Evolutionary conservation across 2,113 vertebrate genomes (phyloP).

Genomic region (Nettapus auritus): DNA sequence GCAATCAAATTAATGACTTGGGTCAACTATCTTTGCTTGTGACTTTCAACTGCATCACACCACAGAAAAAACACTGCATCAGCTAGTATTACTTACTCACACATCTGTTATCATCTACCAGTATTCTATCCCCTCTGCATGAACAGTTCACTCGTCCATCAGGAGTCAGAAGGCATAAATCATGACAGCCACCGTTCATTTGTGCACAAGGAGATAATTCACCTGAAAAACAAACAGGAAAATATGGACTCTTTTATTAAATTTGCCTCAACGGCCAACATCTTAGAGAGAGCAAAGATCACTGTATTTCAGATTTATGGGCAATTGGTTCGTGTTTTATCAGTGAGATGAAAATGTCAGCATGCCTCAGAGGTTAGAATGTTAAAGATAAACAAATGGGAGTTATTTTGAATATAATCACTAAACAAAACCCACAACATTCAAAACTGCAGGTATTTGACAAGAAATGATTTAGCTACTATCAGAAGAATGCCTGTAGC

Average conservation of each 20-base stretch:
- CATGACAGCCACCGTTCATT: constrained; percentile 93
- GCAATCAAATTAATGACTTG: background rate
- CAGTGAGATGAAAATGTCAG: background rate
- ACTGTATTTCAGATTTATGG: background rate
- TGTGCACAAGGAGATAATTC: constrained; percentile 91
- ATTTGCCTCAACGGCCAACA: background rate
- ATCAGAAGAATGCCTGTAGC: background rate
- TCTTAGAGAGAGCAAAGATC: background rate
- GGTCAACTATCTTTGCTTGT: background rate
- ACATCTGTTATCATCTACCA: constrained; percentile 96
- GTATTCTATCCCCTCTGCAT: constrained; percentile 90
- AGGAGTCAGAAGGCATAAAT: constrained; percentile 92
- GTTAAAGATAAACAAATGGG: background rate
- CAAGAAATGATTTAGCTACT: background rate
- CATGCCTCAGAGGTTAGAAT: background rate
- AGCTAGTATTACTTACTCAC: constrained; percentile 90
- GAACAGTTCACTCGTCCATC: constrained; percentile 93
- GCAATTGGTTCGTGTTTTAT: constrained; percentile 4
- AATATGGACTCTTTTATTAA: constrained; percentile 21
- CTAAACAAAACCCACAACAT: background rate
- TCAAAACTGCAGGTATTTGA: background rate
- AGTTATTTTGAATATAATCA: background rate
- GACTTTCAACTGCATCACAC: background rate
- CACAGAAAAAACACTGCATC: background rate
- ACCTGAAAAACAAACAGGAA: constrained; percentile 78